phyloP scores from a whole-genome alignment of 1,140 invertebrate species.

The Agrypnia vestita region DNA sequence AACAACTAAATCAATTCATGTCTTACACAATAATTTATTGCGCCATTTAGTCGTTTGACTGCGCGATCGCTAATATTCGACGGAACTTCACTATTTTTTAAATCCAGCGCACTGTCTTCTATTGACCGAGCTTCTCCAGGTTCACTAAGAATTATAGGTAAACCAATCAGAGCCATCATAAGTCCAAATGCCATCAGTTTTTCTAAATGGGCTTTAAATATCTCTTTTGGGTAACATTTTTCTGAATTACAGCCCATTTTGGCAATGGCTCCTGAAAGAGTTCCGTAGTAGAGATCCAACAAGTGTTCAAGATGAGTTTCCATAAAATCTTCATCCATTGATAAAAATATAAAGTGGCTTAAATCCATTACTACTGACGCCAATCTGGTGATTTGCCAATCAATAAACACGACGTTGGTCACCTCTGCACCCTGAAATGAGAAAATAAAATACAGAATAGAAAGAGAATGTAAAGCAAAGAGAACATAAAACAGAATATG shows the following conservation, averaged over 20 bases:
- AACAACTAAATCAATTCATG: conserved; percentile 3
- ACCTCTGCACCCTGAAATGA: not conserved
- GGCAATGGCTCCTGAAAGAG: not conserved
- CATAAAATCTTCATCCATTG: not conserved
- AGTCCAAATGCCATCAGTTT: not conserved
- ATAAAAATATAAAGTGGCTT: not conserved
- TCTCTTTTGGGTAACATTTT: conserved; percentile 22
- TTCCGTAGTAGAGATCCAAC: not conserved
- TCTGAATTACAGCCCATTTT: conserved; percentile 9
- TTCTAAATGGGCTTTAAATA: not conserved
- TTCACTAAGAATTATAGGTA: not conserved
- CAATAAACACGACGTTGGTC: not conserved
- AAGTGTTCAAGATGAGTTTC: not conserved
- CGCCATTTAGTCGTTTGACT: not conserved
- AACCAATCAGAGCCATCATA: not conserved
- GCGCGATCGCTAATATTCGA: not conserved
- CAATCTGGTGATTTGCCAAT: conserved; percentile 3
- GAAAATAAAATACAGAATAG: not conserved
- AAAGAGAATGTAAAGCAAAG: too few relatives aligned
- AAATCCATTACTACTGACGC: conserved; percentile 12
- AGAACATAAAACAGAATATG: too few relatives aligned
- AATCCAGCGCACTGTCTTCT: not conserved
- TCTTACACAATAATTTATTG: not conserved
- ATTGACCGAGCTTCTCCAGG: not conserved
- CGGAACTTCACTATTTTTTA: not conserved